Percentiles rank a stretch among this genome's conserved stretches.
Evolutionary conservation across 2,113 vertebrate species (phyloP).

Genomic region (Dunckerocampus dactyliophorus): DNA sequence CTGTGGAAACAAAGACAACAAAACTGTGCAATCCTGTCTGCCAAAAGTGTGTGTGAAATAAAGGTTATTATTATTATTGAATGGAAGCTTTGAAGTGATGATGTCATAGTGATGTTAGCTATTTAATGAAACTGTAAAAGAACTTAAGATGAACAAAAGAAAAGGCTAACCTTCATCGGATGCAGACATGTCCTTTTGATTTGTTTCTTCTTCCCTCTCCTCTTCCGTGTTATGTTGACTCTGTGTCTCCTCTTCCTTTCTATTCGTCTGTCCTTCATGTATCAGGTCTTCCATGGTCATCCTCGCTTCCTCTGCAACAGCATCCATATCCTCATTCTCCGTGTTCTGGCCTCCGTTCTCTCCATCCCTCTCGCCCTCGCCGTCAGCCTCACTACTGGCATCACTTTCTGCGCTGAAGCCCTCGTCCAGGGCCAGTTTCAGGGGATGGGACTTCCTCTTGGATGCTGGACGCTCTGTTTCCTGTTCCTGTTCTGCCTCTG

Average conservation of each 20-base stretch:
- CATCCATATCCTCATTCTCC: slow-evolving; percentile 42
- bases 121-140: not conserved
- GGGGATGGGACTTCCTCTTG: slow-evolving; percentile 89
- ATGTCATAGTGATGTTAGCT: slow-evolving; percentile 11
- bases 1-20: slow-evolving; percentile 43
- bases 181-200: slow-evolving; percentile 17
- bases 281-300: slow-evolving; percentile 2
- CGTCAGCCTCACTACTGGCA: slow-evolving; percentile 80
- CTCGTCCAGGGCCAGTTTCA: slow-evolving; percentile 88
- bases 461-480: slow-evolving; percentile 76
- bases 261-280: slow-evolving; percentile 9
- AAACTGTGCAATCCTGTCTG: not conserved
- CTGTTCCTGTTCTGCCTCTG: slow-evolving; percentile 70
- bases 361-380: slow-evolving; percentile 54
- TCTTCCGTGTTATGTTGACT: slow-evolving; percentile 26
- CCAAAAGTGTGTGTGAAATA: not conserved
- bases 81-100: not conserved
- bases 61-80: not conserved
- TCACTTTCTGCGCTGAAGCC: slow-evolving; percentile 88
- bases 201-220: slow-evolving; percentile 23
- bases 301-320: slow-evolving; percentile 15
- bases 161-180: slow-evolving; percentile 53
- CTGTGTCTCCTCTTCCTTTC: slow-evolving; percentile 18
- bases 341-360: slow-evolving; percentile 28
- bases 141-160: not conserved